phyloP scores from a whole-genome alignment of 2,888 invertebrate genomes.

The Eurytoma adleriae region DNA sequence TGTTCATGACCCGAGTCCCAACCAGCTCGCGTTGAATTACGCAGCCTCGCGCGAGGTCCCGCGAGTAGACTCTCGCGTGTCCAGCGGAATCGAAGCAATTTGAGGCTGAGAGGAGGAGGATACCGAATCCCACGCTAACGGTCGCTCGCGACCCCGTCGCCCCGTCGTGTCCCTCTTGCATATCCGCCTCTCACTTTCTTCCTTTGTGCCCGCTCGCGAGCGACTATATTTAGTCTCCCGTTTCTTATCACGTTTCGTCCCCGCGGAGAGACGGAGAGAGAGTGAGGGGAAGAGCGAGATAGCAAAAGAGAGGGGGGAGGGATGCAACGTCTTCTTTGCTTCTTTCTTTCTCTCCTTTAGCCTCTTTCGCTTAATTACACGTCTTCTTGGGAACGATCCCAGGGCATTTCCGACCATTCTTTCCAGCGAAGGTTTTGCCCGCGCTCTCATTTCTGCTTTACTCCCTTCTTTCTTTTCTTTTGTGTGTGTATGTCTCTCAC shows the following conservation, averaged over 20 bases:
- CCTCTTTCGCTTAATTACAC: constrained; percentile 38
- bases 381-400: constrained; percentile 64
- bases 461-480: not conserved
- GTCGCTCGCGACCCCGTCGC: not conserved
- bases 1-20: not conserved
- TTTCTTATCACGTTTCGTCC: constrained; percentile 28
- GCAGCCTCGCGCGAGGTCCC: constrained; percentile 6
- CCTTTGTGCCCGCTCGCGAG: constrained; percentile 14
- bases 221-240: constrained; percentile 5
- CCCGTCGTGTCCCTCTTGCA: not conserved
- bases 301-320: no score
- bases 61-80: not conserved
- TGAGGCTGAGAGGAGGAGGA: not conserved
- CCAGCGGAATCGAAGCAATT: constrained; percentile 11
- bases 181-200: constrained; percentile 42
- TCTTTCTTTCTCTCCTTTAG: constrained; percentile 7
- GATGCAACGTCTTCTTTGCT: not conserved
- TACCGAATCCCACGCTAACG: constrained; percentile 15
- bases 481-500: not conserved
- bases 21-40: not conserved
- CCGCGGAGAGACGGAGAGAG: not conserved
- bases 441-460: not conserved
- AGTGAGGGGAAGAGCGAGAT: no score
- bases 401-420: constrained; percentile 63
- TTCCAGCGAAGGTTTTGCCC: not conserved